phyloP scores from a whole-genome alignment of 1,140 invertebrate species.

The Halesus radiatus region DNA sequence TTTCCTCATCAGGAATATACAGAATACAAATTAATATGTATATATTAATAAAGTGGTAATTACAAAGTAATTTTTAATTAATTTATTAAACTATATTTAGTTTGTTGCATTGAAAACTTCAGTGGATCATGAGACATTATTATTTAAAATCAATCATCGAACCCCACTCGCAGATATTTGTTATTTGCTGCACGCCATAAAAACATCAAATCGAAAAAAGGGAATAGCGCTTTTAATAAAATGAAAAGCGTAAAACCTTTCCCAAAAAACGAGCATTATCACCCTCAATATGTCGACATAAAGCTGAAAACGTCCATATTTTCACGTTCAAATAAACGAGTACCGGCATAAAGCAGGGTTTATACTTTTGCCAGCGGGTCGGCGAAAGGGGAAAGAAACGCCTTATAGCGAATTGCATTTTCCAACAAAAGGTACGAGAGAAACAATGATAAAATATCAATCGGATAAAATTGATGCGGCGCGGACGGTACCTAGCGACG shows the following conservation, averaged over 20 bases:
- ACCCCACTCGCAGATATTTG: not conserved
- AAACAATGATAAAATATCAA: constrained; percentile 55
- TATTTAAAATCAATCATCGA: not conserved
- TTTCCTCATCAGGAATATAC: too few relatives aligned
- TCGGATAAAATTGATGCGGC: constrained; percentile 44
- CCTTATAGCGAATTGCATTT: constrained; percentile 33
- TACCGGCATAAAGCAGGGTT: constrained; percentile 3
- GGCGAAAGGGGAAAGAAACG: not conserved
- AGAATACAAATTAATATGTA: too few relatives aligned
- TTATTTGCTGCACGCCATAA: not conserved
- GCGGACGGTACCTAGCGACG: not conserved
- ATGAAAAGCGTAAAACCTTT: not conserved
- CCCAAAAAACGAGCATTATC: not conserved
- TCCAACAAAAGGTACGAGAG: constrained; percentile 24
- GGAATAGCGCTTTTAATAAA: too few relatives aligned
- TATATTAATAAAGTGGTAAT: too few relatives aligned
- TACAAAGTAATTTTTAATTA: too few relatives aligned
- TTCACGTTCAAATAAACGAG: constrained; percentile 10
- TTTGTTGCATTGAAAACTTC: too few relatives aligned
- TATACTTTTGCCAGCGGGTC: not conserved
- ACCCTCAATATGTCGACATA: not conserved
- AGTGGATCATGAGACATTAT: not conserved
- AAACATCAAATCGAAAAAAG: too few relatives aligned
- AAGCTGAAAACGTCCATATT: constrained; percentile 1
- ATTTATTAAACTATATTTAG: too few relatives aligned